phyloP scores from a whole-genome alignment of 2,113 vertebrate genomes.

The Nematolebias whitei region DNA sequence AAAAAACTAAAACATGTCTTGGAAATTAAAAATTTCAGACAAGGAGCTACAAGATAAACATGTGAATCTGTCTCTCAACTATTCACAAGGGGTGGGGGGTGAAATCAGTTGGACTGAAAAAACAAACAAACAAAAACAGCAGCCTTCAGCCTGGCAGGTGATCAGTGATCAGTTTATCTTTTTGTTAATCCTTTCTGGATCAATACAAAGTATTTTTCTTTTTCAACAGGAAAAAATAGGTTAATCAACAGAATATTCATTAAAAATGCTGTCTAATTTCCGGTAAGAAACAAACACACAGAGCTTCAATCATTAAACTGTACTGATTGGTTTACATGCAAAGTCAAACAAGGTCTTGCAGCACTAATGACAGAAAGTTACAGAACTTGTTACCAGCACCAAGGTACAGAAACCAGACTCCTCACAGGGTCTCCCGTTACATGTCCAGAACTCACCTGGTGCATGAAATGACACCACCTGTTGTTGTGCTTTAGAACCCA shows the following conservation, averaged over 20 bases:
- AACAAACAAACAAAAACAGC: not conserved
- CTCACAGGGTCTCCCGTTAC: constrained; percentile 46
- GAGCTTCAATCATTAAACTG: not conserved
- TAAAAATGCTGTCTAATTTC: too few species aligned
- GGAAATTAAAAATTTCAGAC: too few species aligned
- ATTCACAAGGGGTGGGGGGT: too few species aligned
- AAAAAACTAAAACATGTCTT: too few species aligned
- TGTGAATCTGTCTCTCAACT: too few species aligned
- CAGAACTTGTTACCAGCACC: constrained; percentile 26
- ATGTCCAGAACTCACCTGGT: constrained; percentile 36
- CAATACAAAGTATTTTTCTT: not conserved
- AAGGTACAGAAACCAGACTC: constrained; percentile 42
- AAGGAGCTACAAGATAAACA: too few species aligned
- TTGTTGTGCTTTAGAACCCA: constrained; percentile 15
- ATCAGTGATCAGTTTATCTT: not conserved
- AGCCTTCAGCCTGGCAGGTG: not conserved
- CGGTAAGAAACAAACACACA: not conserved
- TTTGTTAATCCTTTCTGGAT: too few species aligned
- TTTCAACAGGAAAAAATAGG: too few species aligned
- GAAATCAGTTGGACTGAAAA: not conserved
- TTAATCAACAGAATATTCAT: too few species aligned
- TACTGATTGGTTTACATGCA: not conserved
- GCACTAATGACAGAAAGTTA: constrained; percentile 23
- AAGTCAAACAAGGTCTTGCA: not conserved
- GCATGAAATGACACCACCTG: constrained; percentile 35